phyloP scores from a whole-genome alignment of 2,888 invertebrate species.

The Thymelicus lineola region DNA sequence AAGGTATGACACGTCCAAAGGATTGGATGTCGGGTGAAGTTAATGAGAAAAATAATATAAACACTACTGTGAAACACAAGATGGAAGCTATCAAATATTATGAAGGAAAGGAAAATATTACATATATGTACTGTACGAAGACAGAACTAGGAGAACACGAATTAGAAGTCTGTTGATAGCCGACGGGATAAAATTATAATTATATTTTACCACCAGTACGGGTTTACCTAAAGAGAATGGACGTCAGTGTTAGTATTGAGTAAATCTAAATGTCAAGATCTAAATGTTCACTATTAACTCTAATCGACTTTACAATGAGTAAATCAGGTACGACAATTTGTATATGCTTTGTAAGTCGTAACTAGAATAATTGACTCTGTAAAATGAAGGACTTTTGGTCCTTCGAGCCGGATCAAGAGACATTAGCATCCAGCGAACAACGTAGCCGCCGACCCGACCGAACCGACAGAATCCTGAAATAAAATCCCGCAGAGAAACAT shows the following conservation, averaged over 20 bases:
- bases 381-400: slow-evolving; percentile 32
- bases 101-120: too few species aligned
- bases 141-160: not conserved
- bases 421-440: slow-evolving; percentile 10
- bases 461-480: slow-evolving; percentile 51
- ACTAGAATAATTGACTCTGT: slow-evolving; percentile 35
- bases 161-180: not conserved
- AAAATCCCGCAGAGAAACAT: slow-evolving; percentile 50
- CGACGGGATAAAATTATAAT: slow-evolving; percentile 14
- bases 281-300: slow-evolving; percentile 15
- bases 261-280: slow-evolving; percentile 12
- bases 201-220: slow-evolving; percentile 6
- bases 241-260: slow-evolving; percentile 29
- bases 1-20: too few species aligned
- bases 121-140: too few species aligned
- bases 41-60: too few species aligned
- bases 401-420: slow-evolving; percentile 39
- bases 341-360: slow-evolving; percentile 29
- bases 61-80: too few species aligned
- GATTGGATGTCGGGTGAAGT: too few species aligned
- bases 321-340: slow-evolving; percentile 38
- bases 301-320: slow-evolving; percentile 27
- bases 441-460: slow-evolving; percentile 49
- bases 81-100: too few species aligned
- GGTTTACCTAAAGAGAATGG: slow-evolving; percentile 27